Conservation (phyloP, 2,113 vertebrate species). For the Hippocampus zosterae region DNA sequence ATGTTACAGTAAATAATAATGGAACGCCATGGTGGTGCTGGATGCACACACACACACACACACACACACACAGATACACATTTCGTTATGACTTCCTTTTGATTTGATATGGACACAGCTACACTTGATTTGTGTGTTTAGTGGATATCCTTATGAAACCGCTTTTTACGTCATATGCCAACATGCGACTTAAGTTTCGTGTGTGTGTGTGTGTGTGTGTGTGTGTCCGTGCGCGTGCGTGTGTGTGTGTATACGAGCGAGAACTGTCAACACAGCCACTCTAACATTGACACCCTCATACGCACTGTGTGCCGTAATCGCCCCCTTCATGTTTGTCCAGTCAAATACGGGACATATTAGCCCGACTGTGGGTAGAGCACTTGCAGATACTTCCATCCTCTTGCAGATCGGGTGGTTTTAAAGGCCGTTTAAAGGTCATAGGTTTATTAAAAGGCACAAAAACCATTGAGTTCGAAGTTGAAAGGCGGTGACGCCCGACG, state of each 20-base stretch:
- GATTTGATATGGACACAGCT: slow-evolving; percentile 44
- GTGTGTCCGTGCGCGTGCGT: too few relatives aligned
- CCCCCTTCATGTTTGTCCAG: slow-evolving; percentile 54
- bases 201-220: background rate
- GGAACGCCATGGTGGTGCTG: slow-evolving; percentile 56
- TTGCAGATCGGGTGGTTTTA: background rate
- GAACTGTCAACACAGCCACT: slow-evolving; percentile 64
- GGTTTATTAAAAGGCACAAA: background rate
- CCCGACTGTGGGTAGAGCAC: slow-evolving; percentile 20
- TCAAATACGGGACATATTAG: slow-evolving; percentile 52
- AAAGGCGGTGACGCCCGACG: background rate
- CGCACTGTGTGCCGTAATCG: slow-evolving; percentile 47
- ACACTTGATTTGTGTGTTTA: slow-evolving; percentile 18
- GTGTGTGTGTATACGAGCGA: slow-evolving; percentile 1
- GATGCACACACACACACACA: slow-evolving; percentile 21
- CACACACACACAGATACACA: slow-evolving; percentile 5
- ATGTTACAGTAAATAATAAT: slow-evolving; percentile 51
- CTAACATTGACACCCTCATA: slow-evolving; percentile 54
- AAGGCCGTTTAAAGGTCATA: background rate
- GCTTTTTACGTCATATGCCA: slow-evolving; percentile 43
- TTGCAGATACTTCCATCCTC: slow-evolving; percentile 31
- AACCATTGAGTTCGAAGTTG: background rate
- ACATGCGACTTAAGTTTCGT: background rate
- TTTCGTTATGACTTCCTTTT: slow-evolving; percentile 30
- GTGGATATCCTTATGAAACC: slow-evolving; percentile 35